Base-by-base conservation (phyloP, 2,113 vertebrate genomes). In the Vireo altiloquus region DNA sequence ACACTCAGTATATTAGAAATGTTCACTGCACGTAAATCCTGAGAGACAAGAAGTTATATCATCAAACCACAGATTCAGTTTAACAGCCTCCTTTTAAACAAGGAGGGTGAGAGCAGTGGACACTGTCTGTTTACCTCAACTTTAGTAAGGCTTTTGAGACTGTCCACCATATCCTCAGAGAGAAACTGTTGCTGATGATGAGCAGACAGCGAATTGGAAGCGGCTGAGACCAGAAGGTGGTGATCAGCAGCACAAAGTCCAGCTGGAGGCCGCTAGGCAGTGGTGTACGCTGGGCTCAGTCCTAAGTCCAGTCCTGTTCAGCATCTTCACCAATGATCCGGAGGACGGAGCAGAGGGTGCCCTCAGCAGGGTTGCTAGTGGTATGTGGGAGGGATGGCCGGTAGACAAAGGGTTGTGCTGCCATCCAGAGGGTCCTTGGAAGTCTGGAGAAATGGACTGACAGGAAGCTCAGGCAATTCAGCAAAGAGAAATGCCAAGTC, bases 331-430 rank as follows among this genome's bases (percentile, higher is more conserved):
- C 66, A 66, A 15, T 28, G 18, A 15, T 37, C 42, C 17, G 13
- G 27, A 35, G 27, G 19, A 49, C 15, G 50, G 22, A 15, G 7
- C 19, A 44, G 40, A 47, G 27, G 13, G 15, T 44, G 13, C 10
- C 19, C 42, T 87, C 33, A 27, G 24, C 20, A 63, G 24, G 47
- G 21, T 0, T 49, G 9, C 31, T 53, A 39, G 15, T 46, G 39
- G n/a, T 8, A 4, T 11, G 30, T 18, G 35, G 10, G 5, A 46
- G 37, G 16, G 11, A 27, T 59, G 52, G 31, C n/a, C 1, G 0
- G 31, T 44, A 5, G 1, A 9, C 3, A 18, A 24, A 11, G 4
- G 1, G 7, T 61, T 15, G 0, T 75, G 42, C 19, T 70, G n/a
- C 42, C 22, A 19, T 66, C 35, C 69, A 74, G 47, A 33, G 22